Percentiles rank a stretch among this genome's conserved stretches.
Conservation (phyloP, 1,140 invertebrate genomes). For the Myzus persicae region DNA sequence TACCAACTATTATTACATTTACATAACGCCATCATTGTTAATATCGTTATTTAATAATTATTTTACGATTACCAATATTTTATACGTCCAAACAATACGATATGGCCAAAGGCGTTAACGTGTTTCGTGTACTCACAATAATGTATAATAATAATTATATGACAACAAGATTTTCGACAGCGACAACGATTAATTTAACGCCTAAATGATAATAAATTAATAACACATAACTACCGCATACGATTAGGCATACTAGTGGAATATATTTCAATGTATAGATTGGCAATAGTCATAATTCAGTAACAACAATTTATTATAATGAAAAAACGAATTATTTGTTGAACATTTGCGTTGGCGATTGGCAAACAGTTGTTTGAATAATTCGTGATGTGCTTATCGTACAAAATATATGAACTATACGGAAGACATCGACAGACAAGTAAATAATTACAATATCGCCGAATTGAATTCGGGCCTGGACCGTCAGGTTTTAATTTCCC, state of each 20-base stretch:
- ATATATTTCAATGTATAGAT: background rate
- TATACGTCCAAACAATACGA: background rate
- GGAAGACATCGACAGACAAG: no score
- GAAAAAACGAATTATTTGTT: no score
- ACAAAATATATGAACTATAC: no score
- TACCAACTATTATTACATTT: background rate
- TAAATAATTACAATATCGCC: no score
- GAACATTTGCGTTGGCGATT: no score
- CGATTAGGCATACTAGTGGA: background rate
- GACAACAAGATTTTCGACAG: background rate
- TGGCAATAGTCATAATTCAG: no score
- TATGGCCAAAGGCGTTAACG: background rate
- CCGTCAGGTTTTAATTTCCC: background rate
- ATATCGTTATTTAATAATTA: constrained; percentile 39
- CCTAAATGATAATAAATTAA: background rate
- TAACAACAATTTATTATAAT: no score
- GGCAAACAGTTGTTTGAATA: no score
- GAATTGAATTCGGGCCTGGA: no score
- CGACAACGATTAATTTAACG: background rate
- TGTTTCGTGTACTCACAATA: background rate
- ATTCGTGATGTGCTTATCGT: no score
- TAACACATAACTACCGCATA: background rate
- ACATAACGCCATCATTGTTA: background rate
- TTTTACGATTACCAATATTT: constrained; percentile 11
- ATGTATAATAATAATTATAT: background rate